Evolutionary conservation across 2,797 vertebrate genomes (phyloP).

Genomic region (Galago senegalensis): DNA sequence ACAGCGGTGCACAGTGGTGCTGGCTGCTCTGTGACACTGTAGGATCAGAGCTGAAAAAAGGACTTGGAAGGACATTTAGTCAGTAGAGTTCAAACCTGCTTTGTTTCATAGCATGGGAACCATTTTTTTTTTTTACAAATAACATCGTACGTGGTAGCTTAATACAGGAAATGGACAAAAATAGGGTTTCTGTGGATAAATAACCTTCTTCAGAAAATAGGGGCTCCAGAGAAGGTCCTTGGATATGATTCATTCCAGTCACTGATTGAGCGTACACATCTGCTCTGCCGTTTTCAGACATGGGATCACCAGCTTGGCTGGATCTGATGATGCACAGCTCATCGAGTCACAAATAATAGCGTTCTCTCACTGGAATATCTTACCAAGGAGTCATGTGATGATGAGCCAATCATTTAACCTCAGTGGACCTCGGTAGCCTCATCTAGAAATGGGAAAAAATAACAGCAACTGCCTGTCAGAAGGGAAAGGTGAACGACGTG

Average conservation of each 20-base stretch:
- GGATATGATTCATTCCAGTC: background rate
- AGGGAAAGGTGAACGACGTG: background rate
- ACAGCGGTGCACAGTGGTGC: background rate
- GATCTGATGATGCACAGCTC: background rate
- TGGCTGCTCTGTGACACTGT: background rate
- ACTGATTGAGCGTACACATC: background rate
- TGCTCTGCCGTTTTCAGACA: background rate
- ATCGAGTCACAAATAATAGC: background rate
- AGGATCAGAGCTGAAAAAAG: background rate
- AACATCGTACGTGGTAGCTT: background rate
- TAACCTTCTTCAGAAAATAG: slow-evolving; percentile 36
- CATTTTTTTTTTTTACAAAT: background rate
- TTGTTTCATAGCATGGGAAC: background rate
- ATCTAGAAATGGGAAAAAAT: background rate
- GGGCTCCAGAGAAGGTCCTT: slow-evolving; percentile 25
- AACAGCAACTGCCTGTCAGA: background rate
- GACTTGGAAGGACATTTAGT: background rate
- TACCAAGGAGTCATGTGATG: background rate
- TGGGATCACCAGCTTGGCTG: background rate
- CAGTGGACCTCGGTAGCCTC: background rate
- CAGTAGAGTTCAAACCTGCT: background rate
- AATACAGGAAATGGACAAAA: slow-evolving; percentile 34
- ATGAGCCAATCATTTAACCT: background rate
- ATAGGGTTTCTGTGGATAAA: slow-evolving; percentile 25
- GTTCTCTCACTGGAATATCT: background rate